phyloP scores from a whole-genome alignment of 35 echinoderm and acorn worm species.

The Stichopus chloronotus region DNA sequence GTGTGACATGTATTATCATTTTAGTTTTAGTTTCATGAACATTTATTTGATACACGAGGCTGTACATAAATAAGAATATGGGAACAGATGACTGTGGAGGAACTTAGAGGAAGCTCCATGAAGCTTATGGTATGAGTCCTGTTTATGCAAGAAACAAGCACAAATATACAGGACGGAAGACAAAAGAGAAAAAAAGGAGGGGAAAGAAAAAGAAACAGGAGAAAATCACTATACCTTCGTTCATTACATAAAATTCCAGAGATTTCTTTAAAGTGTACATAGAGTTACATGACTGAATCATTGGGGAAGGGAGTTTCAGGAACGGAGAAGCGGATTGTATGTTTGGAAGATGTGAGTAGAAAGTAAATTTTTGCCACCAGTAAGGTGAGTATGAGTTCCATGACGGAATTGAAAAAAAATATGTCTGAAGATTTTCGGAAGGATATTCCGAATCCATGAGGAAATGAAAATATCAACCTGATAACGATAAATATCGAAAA shows the following conservation, averaged over 20 bases:
- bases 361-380: neutral
- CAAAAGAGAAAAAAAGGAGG: no score
- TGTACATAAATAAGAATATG: no score
- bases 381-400: neutral
- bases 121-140: neutral
- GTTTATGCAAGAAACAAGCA: neutral
- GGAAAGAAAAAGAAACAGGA: no score
- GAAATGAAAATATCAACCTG: neutral
- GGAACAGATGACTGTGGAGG: no score
- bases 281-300: neutral
- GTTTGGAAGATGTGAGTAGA: neutral
- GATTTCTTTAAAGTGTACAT: neutral
- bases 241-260: neutral
- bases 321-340: neutral
- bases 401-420: neutral
- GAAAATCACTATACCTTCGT: neutral
- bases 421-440: neutral
- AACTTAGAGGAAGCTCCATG: neutral
- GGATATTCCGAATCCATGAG: neutral
- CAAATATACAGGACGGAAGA: no score
- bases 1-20: no score
- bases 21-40: no score
- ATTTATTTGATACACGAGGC: no score
- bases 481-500: neutral
- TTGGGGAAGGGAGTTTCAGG: neutral